Base-by-base conservation (phyloP, 92 coral and sea anemone species). In the Epizoanthus rinbou region DNA sequence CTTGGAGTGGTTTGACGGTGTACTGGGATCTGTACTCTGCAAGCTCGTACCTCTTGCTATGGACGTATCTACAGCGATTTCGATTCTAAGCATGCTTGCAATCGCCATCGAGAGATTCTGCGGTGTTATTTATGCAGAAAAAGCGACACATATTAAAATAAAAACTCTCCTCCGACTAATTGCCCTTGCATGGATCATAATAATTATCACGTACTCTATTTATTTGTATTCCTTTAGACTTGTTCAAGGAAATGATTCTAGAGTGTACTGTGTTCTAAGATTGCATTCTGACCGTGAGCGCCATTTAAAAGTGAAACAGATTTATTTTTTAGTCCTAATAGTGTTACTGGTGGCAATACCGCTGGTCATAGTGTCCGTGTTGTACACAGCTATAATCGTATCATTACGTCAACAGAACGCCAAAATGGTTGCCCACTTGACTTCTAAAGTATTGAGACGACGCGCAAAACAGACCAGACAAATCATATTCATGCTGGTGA, bases 121-220 rank as follows among this genome's bases (percentile, higher is more conserved):
- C 31, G 31, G 31, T 28, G 31, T 28, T 28, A 28, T 28, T 28
- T 28, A 28, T 28, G 5, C 39, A 11, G 50, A 39, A 47, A 43
- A 43, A 5, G 6, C 58, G 3, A 45, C 22, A 53, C 39, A 19
- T 1, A 8, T 45, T 22, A n/a, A 25, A 7, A 5, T 28, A 6
- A 37, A 39, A 8, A 18, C 6, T 18, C 13, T 16, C 37, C 76
- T 22, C 56, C 57, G 60, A 72, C 56, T 70, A 7, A 43, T 37
- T 72, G 76, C 76, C 31, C 76, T 72, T 37, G 50, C 50, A 18
- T 72, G 76, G 76, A 43, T 72, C 5, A 22, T 72, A 72, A 24
- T 58, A 53, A 24, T 21, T 15, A 41, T 24, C 21, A 14, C n/a
- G 10, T 24, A 47, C 7, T 72, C 18, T 72, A 25, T 53, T 9